Evolutionary conservation across 2,888 invertebrate species (phyloP), one percentile per base, ranked within the genome.

Genomic region (Orgyia antiqua): DNA sequence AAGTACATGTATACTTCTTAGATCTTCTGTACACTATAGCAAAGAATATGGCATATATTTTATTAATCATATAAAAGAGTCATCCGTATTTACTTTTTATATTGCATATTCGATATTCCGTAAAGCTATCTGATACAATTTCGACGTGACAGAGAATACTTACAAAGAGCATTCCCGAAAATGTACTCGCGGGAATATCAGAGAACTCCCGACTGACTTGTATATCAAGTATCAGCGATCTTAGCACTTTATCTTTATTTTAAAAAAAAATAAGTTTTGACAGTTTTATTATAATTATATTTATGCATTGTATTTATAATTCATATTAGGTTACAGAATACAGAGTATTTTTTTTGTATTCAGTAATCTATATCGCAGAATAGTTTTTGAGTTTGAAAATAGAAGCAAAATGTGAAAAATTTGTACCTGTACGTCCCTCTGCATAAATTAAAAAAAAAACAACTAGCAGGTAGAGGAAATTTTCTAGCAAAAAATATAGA

Each of bases 401-500:
- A n/a, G n/a, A n/a, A n/a, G n/a, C n/a, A n/a, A n/a, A n/a, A n/a
- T n/a, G n/a, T n/a, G n/a, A n/a, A n/a, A n/a, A n/a, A n/a, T n/a
- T n/a, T n/a, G n/a, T n/a, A n/a, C n/a, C n/a, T n/a, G n/a, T n/a
- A n/a, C n/a, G n/a, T n/a, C n/a, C n/a, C n/a, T n/a, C n/a, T n/a
- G n/a, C n/a, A n/a, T n/a, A n/a, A n/a, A n/a, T n/a, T n/a, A n/a
- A n/a, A n/a, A n/a, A n/a, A n/a, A n/a, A n/a, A n/a, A n/a, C n/a
- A n/a, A n/a, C n/a, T n/a, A n/a, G n/a, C n/a, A n/a, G n/a, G 48
- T 46, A 48, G 55, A 46, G 62, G 55, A 15, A 58, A 53, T 61
- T 61, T 57, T 45, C 55, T 51, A 51, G 55, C n/a, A 45, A 68
- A 70, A 78, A 72, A 71, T 75, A 75, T 76, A 58, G 67, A 62